Conservation (phyloP, 2,113 vertebrate species). For the Thymallus thymallus region DNA sequence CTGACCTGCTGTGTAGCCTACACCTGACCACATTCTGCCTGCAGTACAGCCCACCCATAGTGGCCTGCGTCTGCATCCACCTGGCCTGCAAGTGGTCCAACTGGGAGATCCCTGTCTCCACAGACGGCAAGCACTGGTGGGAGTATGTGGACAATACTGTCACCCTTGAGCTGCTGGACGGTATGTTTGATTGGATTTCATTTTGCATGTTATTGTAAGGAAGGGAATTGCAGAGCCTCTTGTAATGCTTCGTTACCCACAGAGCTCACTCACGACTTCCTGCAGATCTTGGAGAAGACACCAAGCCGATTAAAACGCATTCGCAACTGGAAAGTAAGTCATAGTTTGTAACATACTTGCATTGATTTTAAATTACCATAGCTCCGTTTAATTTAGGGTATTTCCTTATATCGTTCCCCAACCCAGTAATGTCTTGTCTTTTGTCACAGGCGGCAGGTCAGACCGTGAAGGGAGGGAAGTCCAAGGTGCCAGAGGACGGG, state of each 20-base stretch:
- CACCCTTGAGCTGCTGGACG: slow-evolving; percentile 93
- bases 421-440: neutral
- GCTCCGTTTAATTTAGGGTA: too few species aligned
- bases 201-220: neutral
- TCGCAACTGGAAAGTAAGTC: slow-evolving; percentile 90
- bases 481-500: slow-evolving; percentile 77
- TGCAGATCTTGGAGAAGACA: slow-evolving; percentile 96
- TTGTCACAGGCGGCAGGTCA: slow-evolving; percentile 82
- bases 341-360: neutral
- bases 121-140: slow-evolving; percentile 98
- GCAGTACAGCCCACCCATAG: slow-evolving; percentile 97
- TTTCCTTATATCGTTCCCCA: neutral
- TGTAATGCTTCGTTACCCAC: slow-evolving; percentile 41
- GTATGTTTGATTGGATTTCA: slow-evolving; percentile 69
- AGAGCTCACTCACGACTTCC: slow-evolving; percentile 97
- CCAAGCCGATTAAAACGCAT: slow-evolving; percentile 92
- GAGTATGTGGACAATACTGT: slow-evolving; percentile 96
- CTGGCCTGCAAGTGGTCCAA: slow-evolving; percentile 99
- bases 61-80: slow-evolving; percentile 98
- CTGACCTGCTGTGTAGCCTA: slow-evolving; percentile 78
- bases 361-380: too few species aligned
- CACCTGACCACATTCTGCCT: slow-evolving; percentile 99
- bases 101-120: slow-evolving; percentile 99
- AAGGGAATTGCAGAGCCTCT: neutral
- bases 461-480: slow-evolving; percentile 78